Evolutionary conservation across 1,140 invertebrate genomes (phyloP).

Genomic region (Araneus ventricosus): DNA sequence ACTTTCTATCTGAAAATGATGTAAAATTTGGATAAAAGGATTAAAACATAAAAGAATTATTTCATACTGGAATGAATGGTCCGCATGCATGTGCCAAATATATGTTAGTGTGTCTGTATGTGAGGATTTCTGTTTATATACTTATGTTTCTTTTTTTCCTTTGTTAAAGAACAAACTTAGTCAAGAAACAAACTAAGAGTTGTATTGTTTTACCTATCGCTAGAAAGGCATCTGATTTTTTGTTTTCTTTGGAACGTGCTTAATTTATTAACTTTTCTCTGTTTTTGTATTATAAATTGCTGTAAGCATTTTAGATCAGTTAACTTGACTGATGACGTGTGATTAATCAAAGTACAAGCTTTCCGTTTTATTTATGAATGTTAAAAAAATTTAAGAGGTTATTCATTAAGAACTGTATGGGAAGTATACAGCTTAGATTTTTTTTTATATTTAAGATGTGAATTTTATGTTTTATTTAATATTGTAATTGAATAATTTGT

Average conservation of each 20-base stretch:
- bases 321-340: not conserved
- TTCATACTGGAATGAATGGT: slow-evolving; percentile 15
- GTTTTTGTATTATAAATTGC: not conserved
- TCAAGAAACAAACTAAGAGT: not conserved
- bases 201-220: not conserved
- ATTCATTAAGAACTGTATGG: not conserved
- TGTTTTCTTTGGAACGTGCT: not conserved
- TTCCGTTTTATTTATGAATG: not conserved
- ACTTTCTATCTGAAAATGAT: not conserved
- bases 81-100: slow-evolving; percentile 45
- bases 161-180: not conserved
- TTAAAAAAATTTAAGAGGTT: not conserved
- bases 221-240: not conserved
- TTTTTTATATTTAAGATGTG: not conserved
- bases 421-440: not conserved
- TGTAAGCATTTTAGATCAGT: slow-evolving; percentile 6
- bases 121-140: not conserved
- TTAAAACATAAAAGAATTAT: not conserved
- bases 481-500: not conserved
- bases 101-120: not conserved
- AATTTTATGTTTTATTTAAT: slow-evolving; percentile 18
- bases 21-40: not conserved
- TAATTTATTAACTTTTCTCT: not conserved
- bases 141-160: not conserved
- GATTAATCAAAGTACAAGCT: slow-evolving; percentile 22